Percentiles rank a stretch among this genome's conserved stretches.
Conservation (phyloP, 2,113 vertebrate species). For the Vimba vimba region DNA sequence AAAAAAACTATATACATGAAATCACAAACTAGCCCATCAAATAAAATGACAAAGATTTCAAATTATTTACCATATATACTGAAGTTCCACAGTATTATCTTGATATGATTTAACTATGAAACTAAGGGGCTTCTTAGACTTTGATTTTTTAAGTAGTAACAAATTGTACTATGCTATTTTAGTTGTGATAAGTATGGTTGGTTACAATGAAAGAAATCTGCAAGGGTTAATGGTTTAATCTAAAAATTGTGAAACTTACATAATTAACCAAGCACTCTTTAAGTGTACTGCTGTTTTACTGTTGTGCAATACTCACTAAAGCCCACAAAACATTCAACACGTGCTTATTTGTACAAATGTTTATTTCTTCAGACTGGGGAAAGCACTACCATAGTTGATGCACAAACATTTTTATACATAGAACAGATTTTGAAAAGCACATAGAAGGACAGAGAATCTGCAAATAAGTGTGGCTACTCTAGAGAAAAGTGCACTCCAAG, state of each 20-base stretch:
- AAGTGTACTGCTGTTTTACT: background rate
- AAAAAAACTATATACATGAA: background rate
- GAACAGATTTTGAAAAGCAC: background rate
- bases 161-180: too few species aligned
- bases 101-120: too few species aligned
- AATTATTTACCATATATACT: too few species aligned
- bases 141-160: too few species aligned
- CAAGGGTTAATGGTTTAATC: too few species aligned
- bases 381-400: background rate
- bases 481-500: constrained; percentile 84
- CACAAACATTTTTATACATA: background rate
- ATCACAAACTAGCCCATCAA: too few species aligned
- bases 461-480: constrained; percentile 56
- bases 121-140: too few species aligned
- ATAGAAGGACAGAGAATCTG: background rate
- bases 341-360: background rate
- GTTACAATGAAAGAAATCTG: too few species aligned
- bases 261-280: background rate
- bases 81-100: too few species aligned
- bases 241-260: too few species aligned
- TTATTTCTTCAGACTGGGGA: constrained; percentile 22
- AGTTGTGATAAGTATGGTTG: too few species aligned
- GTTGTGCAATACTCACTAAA: background rate
- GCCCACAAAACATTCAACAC: background rate
- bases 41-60: too few species aligned